Evolutionary conservation across 2,797 vertebrate species (phyloP), one percentile per base, ranked within the genome.

Genomic region (Periparus ater): DNA sequence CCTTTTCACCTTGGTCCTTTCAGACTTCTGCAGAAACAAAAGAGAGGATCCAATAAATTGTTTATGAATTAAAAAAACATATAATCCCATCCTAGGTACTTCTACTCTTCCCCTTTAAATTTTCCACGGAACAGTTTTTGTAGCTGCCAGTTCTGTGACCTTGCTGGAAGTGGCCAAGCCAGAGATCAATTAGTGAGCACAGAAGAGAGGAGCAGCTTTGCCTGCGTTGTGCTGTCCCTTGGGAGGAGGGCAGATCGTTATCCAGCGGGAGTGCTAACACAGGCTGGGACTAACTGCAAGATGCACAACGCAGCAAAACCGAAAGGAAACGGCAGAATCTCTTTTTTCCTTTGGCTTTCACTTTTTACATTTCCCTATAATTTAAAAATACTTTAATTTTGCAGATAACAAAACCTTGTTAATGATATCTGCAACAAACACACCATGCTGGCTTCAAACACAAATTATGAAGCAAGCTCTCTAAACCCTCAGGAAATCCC

Each of bases 161-260:
- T 97, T 96, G 96, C 92, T 93, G 91, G 95, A 96, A 96, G 96
- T 95, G 96, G 95, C 86, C 93, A 94, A 93, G 95, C 40, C 93
- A 92, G 95, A 95, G 96, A 97, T 97, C 96, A 96, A 95, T 97
- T 95, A 97, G 95, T n/a, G 93, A 96, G 80, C 29, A 83, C 44
- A 78, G 89, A 91, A 75, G 3, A 91, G 83, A 95, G 96, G 71
- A 95, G 76, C 89, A 88, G 93, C 44, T 26, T 7, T 66, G 84
- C 51, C 91, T 61, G 72, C 57, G 44, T 77, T 50, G 89, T 71
- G 74, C 67, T 17, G 57, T 73, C 82, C 84, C 83, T 14, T 44
- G 95, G 95, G 91, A 95, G 76, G 79, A 78, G 75, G 77, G 91
- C 87, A 95, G 91, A 61, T 42, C 63, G 51, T 95, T 89, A 90